Conservation (phyloP, 2,113 vertebrate species). For the Takifugu bimaculatus region DNA sequence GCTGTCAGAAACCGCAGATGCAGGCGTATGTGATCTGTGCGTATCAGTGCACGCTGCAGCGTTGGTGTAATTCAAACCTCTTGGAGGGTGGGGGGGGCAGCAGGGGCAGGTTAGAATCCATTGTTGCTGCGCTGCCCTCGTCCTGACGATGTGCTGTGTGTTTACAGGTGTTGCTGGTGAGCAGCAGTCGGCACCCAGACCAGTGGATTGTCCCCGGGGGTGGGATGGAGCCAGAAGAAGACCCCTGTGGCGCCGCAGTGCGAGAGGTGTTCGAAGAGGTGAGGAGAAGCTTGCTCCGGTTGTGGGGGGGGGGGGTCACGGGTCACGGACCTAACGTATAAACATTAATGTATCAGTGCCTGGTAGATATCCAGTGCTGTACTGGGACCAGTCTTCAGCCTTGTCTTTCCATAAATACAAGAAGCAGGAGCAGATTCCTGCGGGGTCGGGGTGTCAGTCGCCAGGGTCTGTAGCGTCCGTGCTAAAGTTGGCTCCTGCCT, state of each 20-base stretch:
- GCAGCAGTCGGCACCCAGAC: slow-evolving; percentile 95
- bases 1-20: slow-evolving; percentile 29
- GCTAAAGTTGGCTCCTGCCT: slow-evolving; percentile 60
- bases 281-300: not conserved
- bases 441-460: slow-evolving; percentile 20
- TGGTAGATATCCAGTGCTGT: no score
- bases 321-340: not conserved
- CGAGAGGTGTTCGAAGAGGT: slow-evolving; percentile 98
- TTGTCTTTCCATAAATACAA: not conserved
- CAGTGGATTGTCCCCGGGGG: slow-evolving; percentile 98
- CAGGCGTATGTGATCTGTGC: slow-evolving; percentile 43
- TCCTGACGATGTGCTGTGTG: not conserved
- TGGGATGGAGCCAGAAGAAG: slow-evolving; percentile 97
- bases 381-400: not conserved
- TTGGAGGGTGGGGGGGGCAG: not conserved
- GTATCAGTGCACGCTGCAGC: slow-evolving; percentile 46
- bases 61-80: slow-evolving; percentile 54
- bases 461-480: slow-evolving; percentile 36
- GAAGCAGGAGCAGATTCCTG: not conserved
- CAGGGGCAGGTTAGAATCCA: slow-evolving; percentile 21
- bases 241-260: slow-evolving; percentile 86
- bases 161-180: slow-evolving; percentile 89
- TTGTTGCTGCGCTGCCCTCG: slow-evolving; percentile 17
- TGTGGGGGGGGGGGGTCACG: not conserved
- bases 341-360: no score